Evolutionary conservation across 23 tunicate genomes (phyloP), one percentile per base, ranked within the genome.

Genomic region (Halocynthia aurantium): DNA sequence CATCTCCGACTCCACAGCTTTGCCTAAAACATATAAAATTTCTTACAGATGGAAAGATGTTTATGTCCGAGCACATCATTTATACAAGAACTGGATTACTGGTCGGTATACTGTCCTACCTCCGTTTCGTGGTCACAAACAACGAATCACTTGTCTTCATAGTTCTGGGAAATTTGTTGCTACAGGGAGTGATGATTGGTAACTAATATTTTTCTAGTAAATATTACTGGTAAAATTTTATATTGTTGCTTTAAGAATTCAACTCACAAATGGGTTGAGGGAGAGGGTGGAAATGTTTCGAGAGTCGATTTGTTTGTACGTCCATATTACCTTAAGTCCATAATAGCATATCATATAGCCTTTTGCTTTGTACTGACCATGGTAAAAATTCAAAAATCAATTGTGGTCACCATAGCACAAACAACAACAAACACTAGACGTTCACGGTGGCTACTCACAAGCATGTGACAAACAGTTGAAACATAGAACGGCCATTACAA

Each of bases 81-180:
- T 90, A 49, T 78, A 90, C 51, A 72, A 81, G 8, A 90, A 90
- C 53, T 90, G 97, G 97, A 86, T 81, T 6, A 77, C 84, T 53
- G 97, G 97, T 73, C 57, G 97, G 57, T 90, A 90, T 58, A 78
- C 87, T 50, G 97, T 90, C 51, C 61, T 82, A 50, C 97, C 97
- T 58, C 90, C 90, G 10, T 62, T 90, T 76, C 75, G 90, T 10
- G 83, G 86, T 6, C 97, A 90, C 67, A 85, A 85, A 77, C 90
- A 81, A 66, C 64, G 90, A 10, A 86, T 90, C 12, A 81, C 89
- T 51, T 90, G 97, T 70, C 13, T 85, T 50, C 85, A 85, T 66
- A 76, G 90, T 58, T 82, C 83, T 15, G 97, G 97, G 5, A 77
- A 72, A 66, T 81, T 82, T 54, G 77, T 84, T 15, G 97, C 86